Evolutionary conservation across 2,113 vertebrate genomes (phyloP).

Genomic region (Nesogale talazaci): DNA sequence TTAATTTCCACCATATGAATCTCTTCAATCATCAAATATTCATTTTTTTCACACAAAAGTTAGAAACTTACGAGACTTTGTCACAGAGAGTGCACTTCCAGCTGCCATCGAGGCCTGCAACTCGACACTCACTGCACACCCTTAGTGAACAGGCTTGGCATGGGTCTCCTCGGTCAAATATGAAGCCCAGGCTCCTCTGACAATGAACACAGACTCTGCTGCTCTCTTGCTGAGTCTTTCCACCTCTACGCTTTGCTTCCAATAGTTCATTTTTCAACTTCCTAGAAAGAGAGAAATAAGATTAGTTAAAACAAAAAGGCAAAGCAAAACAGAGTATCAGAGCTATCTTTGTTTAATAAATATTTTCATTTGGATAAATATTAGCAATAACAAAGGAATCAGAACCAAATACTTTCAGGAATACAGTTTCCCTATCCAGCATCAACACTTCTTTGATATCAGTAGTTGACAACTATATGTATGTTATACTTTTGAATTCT

Average conservation of each 20-base stretch:
- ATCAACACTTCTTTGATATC: conserved; percentile 16
- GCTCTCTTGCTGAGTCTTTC: conserved; percentile 85
- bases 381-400: conserved; percentile 30
- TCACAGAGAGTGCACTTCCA: conserved; percentile 94
- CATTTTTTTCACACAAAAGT: not conserved
- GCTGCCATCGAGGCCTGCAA: conserved; percentile 77
- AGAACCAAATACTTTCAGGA: conserved; percentile 23
- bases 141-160: conserved; percentile 90
- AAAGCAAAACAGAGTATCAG: not conserved
- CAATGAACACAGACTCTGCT: conserved; percentile 92
- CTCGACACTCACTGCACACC: conserved; percentile 91
- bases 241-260: conserved; percentile 92
- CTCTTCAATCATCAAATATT: not conserved
- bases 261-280: conserved; percentile 97
- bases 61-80: conserved; percentile 93
- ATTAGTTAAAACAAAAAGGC: not conserved
- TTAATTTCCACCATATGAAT: not conserved
- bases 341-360: not conserved
- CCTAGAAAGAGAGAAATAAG: conserved; percentile 81
- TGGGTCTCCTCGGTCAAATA: conserved; percentile 92
- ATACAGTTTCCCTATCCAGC: conserved; percentile 1
- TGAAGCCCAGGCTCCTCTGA: conserved; percentile 91
- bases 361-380: conserved; percentile 33
- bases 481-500: conserved; percentile 28
- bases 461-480: not conserved